Conservation (phyloP, 2,797 vertebrate genomes). For the Enteromius thamalakanensis region DNA sequence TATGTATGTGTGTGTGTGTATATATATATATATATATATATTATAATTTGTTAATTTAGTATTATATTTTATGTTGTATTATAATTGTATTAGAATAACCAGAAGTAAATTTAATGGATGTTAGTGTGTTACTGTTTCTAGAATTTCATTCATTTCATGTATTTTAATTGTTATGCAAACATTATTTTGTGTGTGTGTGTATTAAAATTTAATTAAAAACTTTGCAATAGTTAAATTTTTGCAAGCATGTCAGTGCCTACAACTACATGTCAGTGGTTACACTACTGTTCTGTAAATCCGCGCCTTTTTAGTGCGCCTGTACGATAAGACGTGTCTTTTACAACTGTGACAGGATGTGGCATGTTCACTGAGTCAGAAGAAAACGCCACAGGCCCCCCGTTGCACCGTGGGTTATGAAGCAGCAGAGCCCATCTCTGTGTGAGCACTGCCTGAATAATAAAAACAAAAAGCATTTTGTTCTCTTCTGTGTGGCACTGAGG, state of each 20-base stretch:
- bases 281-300: neutral
- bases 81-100: neutral
- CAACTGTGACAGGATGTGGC: conserved; percentile 59
- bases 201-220: neutral
- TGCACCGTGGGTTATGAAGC: conserved; percentile 44
- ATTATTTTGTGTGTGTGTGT: too few relatives aligned
- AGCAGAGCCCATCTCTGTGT: conserved; percentile 22
- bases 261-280: neutral
- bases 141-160: neutral
- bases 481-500: neutral
- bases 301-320: neutral
- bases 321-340: conserved; percentile 10
- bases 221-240: neutral
- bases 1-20: too few relatives aligned
- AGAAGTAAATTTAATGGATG: neutral
- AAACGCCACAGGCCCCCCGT: conserved; percentile 47
- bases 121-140: too few relatives aligned
- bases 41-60: neutral
- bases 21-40: neutral
- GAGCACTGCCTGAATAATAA: conserved; percentile 9
- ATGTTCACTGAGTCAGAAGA: conserved; percentile 55
- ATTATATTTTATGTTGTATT: neutral
- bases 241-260: neutral
- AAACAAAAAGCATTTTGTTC: conserved; percentile 19
- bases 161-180: neutral